phyloP scores from a whole-genome alignment of 2,797 vertebrate species.

The Pelodytes ibericus region DNA sequence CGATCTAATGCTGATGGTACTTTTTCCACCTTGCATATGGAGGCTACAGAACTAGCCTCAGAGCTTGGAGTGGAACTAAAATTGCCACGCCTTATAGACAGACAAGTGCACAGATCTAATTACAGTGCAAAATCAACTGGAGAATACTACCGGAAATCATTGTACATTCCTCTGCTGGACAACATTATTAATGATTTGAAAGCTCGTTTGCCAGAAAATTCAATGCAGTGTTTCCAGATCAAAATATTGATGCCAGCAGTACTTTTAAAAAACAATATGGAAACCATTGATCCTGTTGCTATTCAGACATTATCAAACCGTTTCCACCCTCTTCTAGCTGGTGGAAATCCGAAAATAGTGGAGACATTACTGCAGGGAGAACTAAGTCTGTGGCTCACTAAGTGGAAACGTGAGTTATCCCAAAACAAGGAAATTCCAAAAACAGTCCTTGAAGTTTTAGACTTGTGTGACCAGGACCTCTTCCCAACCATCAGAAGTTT shows the following conservation, averaged over 20 bases:
- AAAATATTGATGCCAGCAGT: neutral
- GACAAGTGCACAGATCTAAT: no score
- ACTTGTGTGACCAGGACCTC: no score
- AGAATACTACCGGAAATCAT: neutral
- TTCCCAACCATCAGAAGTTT: no score
- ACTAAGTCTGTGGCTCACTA: neutral
- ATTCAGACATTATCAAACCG: neutral
- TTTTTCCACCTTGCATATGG: neutral
- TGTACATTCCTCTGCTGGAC: slow-evolving; percentile 4
- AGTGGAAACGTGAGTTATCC: neutral
- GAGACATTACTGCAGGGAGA: slow-evolving; percentile 2
- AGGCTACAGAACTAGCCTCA: neutral
- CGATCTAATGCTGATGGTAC: neutral
- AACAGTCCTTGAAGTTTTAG: no score
- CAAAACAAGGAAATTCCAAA: neutral
- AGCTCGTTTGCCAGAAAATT: slow-evolving; percentile 2
- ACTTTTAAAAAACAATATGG: neutral
- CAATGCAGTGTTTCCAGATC: slow-evolving; percentile 7
- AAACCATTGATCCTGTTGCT: slow-evolving; percentile 4
- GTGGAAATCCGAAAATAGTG: neutral
- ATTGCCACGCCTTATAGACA: slow-evolving; percentile 8
- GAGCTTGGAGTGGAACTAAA: slow-evolving; percentile 9
- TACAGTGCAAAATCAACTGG: slow-evolving; percentile 3
- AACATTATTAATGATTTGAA: neutral
- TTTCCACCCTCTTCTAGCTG: neutral